phyloP scores from a whole-genome alignment of 1,140 invertebrate genomes.

The Apocrypta bakeri region DNA sequence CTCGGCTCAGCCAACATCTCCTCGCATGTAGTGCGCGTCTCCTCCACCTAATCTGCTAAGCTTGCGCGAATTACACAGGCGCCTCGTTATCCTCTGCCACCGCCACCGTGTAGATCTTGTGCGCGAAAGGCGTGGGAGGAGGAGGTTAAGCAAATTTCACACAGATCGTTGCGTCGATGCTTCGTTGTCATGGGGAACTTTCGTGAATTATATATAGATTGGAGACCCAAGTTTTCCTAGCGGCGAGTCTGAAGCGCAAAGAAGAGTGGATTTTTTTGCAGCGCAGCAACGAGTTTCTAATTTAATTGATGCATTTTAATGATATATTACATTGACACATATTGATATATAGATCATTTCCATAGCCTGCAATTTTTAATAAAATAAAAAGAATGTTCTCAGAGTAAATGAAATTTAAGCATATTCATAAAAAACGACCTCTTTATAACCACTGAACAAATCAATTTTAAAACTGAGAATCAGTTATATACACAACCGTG shows the following conservation, averaged over 20 bases:
- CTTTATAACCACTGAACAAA: no score
- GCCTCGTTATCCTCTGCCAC: neutral
- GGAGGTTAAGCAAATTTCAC: slow-evolving; percentile 26
- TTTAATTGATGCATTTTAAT: no score
- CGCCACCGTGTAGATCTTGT: neutral
- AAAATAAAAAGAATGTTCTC: no score
- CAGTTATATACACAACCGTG: no score
- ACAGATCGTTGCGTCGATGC: neutral
- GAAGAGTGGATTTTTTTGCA: neutral
- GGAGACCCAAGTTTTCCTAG: neutral
- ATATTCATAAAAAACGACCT: no score
- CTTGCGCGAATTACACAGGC: neutral
- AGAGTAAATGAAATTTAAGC: no score
- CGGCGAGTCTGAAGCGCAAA: neutral
- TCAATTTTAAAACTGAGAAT: no score
- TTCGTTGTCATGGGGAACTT: neutral
- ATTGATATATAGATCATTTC: no score
- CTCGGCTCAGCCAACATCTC: neutral
- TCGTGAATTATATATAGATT: neutral
- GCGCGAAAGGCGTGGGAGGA: neutral
- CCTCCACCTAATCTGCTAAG: neutral
- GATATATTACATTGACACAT: no score
- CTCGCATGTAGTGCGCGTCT: neutral
- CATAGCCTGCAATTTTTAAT: no score
- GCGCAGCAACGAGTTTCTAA: neutral